phyloP scores from a whole-genome alignment of 2,888 invertebrate species.

The Bedellia somnulentella region DNA sequence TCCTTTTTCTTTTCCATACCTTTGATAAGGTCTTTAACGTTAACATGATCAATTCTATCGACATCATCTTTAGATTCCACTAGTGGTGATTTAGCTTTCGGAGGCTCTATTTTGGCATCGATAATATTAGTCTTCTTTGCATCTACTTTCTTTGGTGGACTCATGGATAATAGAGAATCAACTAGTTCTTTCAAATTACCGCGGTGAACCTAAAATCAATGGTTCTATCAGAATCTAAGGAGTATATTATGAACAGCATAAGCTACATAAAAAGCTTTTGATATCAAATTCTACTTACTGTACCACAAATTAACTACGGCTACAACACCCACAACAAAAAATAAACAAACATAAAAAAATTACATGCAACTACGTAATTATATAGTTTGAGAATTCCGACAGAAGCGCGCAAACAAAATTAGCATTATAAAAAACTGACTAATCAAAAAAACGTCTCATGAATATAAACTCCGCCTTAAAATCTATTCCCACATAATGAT shows the following conservation, averaged over 20 bases:
- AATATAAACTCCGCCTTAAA: slow-evolving; percentile 16
- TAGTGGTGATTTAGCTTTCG: slow-evolving; percentile 15
- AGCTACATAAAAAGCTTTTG: not conserved
- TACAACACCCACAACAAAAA: too few relatives aligned
- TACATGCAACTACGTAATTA: not conserved
- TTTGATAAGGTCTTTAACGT: slow-evolving; percentile 64
- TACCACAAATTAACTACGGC: too few relatives aligned
- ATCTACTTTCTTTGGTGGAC: slow-evolving; percentile 35
- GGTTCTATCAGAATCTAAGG: not conserved
- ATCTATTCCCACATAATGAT: slow-evolving; percentile 39
- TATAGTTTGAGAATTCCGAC: not conserved
- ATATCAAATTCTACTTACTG: not conserved
- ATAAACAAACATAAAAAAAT: slow-evolving; percentile 9
- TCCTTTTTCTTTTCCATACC: slow-evolving; percentile 61
- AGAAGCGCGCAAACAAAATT: not conserved
- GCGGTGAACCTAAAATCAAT: slow-evolving; percentile 55
- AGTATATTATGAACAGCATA: not conserved
- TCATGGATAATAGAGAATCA: slow-evolving; percentile 44
- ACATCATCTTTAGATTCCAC: slow-evolving; percentile 38
- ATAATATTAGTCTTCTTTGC: slow-evolving; percentile 21
- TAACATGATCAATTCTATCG: slow-evolving; percentile 54
- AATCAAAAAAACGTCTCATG: not conserved
- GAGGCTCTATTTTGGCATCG: slow-evolving; percentile 11
- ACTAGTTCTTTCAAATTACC: slow-evolving; percentile 54
- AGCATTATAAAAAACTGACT: not conserved